A percentile compares a stretch with the other conserved stretches of the same genome.
These are phyloP conservation scores for Lasioglossum figueresi DNA, from an alignment of 2,888 invertebrate species.

Conservation along the genomic window DNA sequence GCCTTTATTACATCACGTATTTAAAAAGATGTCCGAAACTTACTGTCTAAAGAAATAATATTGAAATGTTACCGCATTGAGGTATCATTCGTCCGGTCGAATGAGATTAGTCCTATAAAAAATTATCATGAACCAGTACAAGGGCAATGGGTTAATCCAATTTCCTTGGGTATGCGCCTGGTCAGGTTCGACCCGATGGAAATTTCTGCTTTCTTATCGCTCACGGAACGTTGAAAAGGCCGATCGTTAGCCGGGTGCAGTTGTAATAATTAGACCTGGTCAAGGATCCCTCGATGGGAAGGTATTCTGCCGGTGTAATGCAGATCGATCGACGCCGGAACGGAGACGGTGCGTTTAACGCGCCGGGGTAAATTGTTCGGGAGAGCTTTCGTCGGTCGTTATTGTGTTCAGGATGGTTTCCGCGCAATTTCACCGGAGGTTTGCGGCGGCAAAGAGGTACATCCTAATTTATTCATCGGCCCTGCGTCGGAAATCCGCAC, in stretches of 20 bases:
- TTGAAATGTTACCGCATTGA: neutral
- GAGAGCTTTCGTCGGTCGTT: constrained; percentile 27
- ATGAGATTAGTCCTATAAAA: neutral
- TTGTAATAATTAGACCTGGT: constrained; percentile 49
- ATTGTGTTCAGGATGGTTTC: constrained; percentile 29
- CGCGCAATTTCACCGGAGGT: constrained; percentile 34
- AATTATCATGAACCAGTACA: neutral
- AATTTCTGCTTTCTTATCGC: constrained; percentile 10
- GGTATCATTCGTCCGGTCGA: neutral
- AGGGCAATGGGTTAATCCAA: neutral
- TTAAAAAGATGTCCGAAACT: neutral
- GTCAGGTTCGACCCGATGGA: neutral
- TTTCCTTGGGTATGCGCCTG: neutral
- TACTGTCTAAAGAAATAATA: neutral
- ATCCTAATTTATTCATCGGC: constrained; percentile 6
- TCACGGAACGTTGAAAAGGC: constrained; percentile 9
- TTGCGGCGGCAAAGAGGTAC: neutral
- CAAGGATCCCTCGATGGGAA: constrained; percentile 36
- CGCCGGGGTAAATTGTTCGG: constrained; percentile 30
- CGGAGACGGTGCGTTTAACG: constrained; percentile 27
- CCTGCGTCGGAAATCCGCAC: neutral
- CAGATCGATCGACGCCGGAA: constrained; percentile 33
- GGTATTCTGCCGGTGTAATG: constrained; percentile 31
- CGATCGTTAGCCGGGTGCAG: constrained; percentile 24
- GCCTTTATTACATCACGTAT: neutral